These are phyloP conservation scores for Eupleurogrammus muticus DNA, from an alignment of 2,797 vertebrate genomes.

Conservation along the genomic window DNA sequence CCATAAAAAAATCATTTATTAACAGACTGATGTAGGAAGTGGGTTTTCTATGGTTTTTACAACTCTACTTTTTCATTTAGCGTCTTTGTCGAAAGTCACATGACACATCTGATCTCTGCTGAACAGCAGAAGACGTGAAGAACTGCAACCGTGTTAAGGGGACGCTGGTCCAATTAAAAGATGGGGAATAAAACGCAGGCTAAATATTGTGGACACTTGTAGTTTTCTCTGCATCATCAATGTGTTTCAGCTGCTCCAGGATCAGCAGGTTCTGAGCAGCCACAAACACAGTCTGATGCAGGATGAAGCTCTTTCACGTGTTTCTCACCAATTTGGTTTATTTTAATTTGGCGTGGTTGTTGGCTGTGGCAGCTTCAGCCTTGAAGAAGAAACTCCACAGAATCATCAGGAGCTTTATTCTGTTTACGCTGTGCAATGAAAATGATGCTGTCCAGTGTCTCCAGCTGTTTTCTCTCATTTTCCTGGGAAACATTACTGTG, in stretches of 20 bases:
- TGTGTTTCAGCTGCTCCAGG: constrained; percentile 27
- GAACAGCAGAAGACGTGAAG: constrained; percentile 23
- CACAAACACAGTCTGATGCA: constrained; percentile 24
- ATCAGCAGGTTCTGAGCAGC: too few species aligned
- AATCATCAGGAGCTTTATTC: constrained; percentile 57
- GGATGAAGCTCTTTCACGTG: constrained; percentile 52
- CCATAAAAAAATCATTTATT: constrained; percentile 33
- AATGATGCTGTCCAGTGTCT: constrained; percentile 67
- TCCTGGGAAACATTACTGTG: constrained; percentile 50
- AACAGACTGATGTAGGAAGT: constrained; percentile 50
- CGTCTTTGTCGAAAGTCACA: constrained; percentile 22
- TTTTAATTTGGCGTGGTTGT: constrained; percentile 55
- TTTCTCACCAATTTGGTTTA: constrained; percentile 54
- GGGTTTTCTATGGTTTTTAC: constrained; percentile 72
- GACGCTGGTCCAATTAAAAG: constrained; percentile 61
- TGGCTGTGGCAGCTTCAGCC: constrained; percentile 43
- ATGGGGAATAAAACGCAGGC: constrained; percentile 23
- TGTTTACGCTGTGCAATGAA: constrained; percentile 71
- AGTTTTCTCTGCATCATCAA: constrained; percentile 50
- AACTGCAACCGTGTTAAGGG: constrained; percentile 26
- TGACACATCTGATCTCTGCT: constrained; percentile 31
- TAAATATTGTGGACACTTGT: constrained; percentile 42
- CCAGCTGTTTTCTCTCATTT: constrained; percentile 49
- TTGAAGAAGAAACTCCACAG: constrained; percentile 55
- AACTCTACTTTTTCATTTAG: constrained; percentile 58